Evolutionary conservation across 1,140 invertebrate species (phyloP), one percentile per base, ranked within the genome.

Genomic region (Dinoponera quadriceps): DNA sequence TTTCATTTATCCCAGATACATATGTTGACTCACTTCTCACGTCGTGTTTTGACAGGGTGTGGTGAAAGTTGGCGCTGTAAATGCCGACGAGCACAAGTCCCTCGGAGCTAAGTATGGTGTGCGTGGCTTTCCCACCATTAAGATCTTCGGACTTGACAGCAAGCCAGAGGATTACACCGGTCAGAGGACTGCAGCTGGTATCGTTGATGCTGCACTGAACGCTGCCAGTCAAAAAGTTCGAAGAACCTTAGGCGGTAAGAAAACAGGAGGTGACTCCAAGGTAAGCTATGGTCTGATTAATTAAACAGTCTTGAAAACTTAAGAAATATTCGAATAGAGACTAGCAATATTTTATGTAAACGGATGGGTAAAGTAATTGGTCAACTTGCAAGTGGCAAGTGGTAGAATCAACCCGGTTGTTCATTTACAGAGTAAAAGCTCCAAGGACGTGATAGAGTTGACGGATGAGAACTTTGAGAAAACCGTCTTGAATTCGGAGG

Each of bases 401-500:
- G 22, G 66, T 68, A 57, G 14, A 69, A 73, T 82, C 60, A 29
- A 63, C 60, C n/a, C 55, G 4, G 14, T 13, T 48, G 18, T 59
- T 57, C 55, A 60, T 13, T 81, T 84, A 51, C 57, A 95, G 94
- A 77, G 63, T 20, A 91, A 90, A 62, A 95, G 95, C 91, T 93
- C 93, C 20, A 96, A 96, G 85, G 97, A 98, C 93, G 98, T 99
- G 2, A 95, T 99, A 87, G 98, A 98, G 91, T 93, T 99, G 55
- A 99, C 99, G 0, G 98, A 99, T 91, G 96, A 96, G 33, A 99
- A 99, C 94, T 99, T 99, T 93, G 97, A 99, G 83, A 96, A 98
- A 91, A 90, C 97, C 49, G 98, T 99, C 14, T 91, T 99, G 71
- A 95, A 98, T 68, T 98, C 97, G 5, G 97, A 99, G 18, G 98